phyloP scores from a whole-genome alignment of 2,797 vertebrate genomes.

The Onychomys torridus region DNA sequence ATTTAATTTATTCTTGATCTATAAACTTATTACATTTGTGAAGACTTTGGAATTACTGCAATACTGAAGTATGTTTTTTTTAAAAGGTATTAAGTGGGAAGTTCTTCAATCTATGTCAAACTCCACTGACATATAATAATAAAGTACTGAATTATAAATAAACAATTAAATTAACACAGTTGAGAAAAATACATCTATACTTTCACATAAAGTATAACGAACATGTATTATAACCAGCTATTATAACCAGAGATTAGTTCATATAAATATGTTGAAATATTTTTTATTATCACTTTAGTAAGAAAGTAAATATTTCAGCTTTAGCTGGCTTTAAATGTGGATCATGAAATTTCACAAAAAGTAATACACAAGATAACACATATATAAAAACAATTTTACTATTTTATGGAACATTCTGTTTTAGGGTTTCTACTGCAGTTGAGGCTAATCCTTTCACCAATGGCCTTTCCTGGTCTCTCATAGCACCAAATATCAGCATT shows the following conservation, averaged over 20 bases:
- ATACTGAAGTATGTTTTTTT: not conserved
- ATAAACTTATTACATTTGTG: not conserved
- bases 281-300: not conserved
- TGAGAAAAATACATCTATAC: not conserved
- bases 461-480: not conserved
- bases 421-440: not conserved
- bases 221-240: not conserved
- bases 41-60: not conserved
- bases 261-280: not conserved
- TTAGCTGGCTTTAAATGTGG: not conserved
- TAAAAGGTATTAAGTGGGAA: not conserved
- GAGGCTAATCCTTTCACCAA: not conserved
- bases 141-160: not conserved
- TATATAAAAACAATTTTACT: not conserved
- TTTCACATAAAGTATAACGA: not conserved
- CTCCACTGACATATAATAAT: not conserved
- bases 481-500: not conserved
- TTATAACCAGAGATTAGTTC: not conserved
- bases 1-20: not conserved
- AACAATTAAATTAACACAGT: not conserved
- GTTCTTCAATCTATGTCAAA: not conserved
- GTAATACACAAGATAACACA: not conserved
- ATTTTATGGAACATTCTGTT: not conserved
- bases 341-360: not conserved
- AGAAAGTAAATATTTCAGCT: not conserved